Evolutionary conservation across 2,888 invertebrate species (phyloP).

Genomic region (Neria commutata): DNA sequence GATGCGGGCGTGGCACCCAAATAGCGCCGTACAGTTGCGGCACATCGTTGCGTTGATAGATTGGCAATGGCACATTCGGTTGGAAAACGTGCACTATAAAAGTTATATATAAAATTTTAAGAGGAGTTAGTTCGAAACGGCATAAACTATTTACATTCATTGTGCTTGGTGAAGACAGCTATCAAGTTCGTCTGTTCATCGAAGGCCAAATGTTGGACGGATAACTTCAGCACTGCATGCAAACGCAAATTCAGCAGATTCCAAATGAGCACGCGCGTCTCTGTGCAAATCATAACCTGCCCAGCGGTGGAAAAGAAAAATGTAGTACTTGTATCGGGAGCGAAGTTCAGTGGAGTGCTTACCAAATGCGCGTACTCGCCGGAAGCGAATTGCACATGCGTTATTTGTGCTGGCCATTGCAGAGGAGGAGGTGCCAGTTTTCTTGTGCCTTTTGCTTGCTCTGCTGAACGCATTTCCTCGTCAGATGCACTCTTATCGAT

Average conservation of each 20-base stretch:
- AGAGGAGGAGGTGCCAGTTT: too few relatives aligned
- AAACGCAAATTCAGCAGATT: slow-evolving; percentile 70
- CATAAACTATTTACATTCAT: slow-evolving; percentile 65
- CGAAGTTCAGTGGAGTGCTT: slow-evolving; percentile 21
- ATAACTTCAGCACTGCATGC: slow-evolving; percentile 65
- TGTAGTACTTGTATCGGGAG: background rate
- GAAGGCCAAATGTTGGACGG: slow-evolving; percentile 61
- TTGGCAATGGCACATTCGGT: slow-evolving; percentile 65
- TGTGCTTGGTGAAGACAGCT: slow-evolving; percentile 68
- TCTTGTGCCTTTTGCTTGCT: background rate
- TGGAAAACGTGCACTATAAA: slow-evolving; percentile 70
- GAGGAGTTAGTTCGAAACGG: background rate
- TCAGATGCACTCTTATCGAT: background rate
- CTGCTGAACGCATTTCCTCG: background rate
- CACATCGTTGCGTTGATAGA: slow-evolving; percentile 64
- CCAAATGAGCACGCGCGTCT: slow-evolving; percentile 69
- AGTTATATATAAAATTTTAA: slow-evolving; percentile 8
- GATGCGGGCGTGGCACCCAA: slow-evolving; percentile 66
- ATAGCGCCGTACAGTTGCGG: slow-evolving; percentile 63
- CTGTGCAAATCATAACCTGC: slow-evolving; percentile 60
- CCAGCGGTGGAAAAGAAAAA: background rate
- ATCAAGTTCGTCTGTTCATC: slow-evolving; percentile 70
- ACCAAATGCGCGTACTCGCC: slow-evolving; percentile 56
- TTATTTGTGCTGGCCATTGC: slow-evolving; percentile 46
- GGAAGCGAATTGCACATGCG: slow-evolving; percentile 55